Conservation (phyloP, 2,113 vertebrate species). For the Peromyscus leucopus region DNA sequence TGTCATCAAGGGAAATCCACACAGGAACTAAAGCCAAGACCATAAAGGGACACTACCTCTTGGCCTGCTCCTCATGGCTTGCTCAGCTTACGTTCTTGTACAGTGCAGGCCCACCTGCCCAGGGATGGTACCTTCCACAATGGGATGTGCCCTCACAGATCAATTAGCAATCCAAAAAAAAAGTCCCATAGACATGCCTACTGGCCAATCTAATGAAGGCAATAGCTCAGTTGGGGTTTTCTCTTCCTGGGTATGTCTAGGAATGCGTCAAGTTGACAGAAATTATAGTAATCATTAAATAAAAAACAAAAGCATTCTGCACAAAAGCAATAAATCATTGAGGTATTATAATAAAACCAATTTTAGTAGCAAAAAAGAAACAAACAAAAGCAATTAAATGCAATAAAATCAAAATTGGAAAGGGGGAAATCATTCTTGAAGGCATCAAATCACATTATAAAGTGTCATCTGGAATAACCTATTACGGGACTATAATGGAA, state of each 20-base stretch:
- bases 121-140: neutral
- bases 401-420: neutral
- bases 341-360: neutral
- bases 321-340: constrained; percentile 11
- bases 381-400: constrained; percentile 33
- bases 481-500: neutral
- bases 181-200: neutral
- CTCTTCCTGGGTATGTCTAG: neutral
- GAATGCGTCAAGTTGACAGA: neutral
- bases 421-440: neutral
- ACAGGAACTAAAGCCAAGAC: neutral
- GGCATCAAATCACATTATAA: neutral
- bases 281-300: too few relatives aligned
- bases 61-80: neutral
- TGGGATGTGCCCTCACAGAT: neutral
- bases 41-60: neutral
- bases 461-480: neutral
- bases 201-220: neutral
- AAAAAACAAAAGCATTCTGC: neutral
- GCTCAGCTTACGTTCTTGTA: neutral
- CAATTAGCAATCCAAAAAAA: neutral
- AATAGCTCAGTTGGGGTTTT: neutral
- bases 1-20: neutral
- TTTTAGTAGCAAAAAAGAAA: constrained; percentile 13
- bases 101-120: neutral